Evolutionary conservation across 2,888 invertebrate species (phyloP).

Genomic region (Carpatolechia fugitivella): DNA sequence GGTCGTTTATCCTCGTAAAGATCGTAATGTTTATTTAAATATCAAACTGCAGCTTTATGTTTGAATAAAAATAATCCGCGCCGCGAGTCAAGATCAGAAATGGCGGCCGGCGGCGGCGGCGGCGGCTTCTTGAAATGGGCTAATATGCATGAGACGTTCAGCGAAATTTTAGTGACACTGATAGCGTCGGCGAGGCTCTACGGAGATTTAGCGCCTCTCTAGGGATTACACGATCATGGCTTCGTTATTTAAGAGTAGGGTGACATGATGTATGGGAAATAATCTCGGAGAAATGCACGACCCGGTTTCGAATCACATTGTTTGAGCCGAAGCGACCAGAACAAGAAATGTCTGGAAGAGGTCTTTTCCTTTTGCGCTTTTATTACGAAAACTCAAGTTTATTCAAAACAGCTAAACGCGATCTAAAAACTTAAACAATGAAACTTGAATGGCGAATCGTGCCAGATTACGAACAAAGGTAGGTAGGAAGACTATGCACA

Average conservation of each 20-base stretch:
- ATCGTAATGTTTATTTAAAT: not conserved
- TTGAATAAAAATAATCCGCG: slow-evolving; percentile 5
- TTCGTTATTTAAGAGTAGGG: not conserved
- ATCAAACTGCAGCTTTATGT: not conserved
- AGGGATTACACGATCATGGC: slow-evolving; percentile 3
- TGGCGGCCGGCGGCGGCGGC: not conserved
- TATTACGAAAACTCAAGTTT: no score
- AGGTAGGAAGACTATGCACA: no score
- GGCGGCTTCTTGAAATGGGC: not conserved
- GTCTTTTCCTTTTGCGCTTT: no score
- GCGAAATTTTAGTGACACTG: slow-evolving; percentile 5
- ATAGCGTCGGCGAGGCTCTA: not conserved
- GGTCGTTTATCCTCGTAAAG: not conserved
- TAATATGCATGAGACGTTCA: not conserved
- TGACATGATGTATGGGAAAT: not conserved
- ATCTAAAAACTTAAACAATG: no score
- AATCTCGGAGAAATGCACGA: no score
- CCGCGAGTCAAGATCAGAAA: not conserved
- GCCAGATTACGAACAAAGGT: no score
- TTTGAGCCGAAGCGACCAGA: no score
- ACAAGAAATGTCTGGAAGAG: no score
- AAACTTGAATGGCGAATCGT: no score
- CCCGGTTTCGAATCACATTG: no score
- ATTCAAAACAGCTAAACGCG: no score
- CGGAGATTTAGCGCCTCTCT: slow-evolving; percentile 11